phyloP scores from a whole-genome alignment of 2,888 invertebrate species.

The Phytoseiulus persimilis region DNA sequence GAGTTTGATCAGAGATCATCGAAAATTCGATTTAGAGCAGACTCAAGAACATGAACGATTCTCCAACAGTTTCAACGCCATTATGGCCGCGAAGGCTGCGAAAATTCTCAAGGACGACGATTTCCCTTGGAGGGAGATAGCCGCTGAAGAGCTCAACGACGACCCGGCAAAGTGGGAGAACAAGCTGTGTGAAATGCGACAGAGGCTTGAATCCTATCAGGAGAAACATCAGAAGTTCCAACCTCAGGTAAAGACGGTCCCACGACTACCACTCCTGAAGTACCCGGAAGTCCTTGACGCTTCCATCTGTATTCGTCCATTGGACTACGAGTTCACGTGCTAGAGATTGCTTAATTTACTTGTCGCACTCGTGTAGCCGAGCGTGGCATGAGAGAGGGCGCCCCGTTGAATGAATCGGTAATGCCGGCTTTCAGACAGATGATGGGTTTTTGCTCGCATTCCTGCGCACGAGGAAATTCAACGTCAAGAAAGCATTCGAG shows the following conservation, averaged over 20 bases:
- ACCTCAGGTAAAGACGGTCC: not conserved
- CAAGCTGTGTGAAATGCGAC: not conserved
- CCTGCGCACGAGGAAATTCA: constrained; percentile 41
- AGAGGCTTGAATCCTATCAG: not conserved
- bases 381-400: not conserved
- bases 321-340: no score
- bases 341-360: no score
- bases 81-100: not conserved
- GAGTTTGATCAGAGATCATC: no score
- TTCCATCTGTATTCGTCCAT: no score
- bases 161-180: not conserved
- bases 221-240: not conserved
- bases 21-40: no score
- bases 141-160: not conserved
- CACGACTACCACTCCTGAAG: not conserved
- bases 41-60: no score
- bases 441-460: constrained; percentile 42
- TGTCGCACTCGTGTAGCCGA: not conserved
- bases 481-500: constrained; percentile 35
- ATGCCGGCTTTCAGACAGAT: constrained; percentile 35
- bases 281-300: no score
- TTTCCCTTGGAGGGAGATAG: not conserved
- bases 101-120: not conserved
- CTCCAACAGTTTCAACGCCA: not conserved
- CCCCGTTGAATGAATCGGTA: not conserved